Conservation (phyloP, 2,888 invertebrate genomes). For the Diachrysia chrysitis region DNA sequence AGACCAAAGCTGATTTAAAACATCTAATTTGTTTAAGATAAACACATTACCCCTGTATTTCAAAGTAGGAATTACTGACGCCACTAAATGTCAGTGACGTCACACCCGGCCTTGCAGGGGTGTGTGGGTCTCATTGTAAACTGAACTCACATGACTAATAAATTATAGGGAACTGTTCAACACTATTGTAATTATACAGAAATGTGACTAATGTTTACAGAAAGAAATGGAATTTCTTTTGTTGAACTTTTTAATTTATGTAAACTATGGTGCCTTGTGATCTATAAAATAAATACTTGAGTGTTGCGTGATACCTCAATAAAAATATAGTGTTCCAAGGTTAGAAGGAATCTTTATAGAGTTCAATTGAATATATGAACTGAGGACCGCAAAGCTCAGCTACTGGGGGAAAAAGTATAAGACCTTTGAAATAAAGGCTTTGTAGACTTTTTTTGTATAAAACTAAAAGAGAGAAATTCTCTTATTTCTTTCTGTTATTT, state of each 20-base stretch:
- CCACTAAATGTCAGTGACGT: conserved; percentile 27
- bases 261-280: conserved; percentile 1
- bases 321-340: not conserved
- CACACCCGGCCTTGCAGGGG: conserved; percentile 22
- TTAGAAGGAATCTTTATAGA: not conserved
- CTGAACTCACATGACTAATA: conserved; percentile 40
- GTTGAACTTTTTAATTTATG: conserved; percentile 8
- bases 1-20: not conserved
- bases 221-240: conserved; percentile 28
- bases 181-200: conserved; percentile 6
- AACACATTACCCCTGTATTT: conserved; percentile 21
- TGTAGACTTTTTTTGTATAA: too few species aligned
- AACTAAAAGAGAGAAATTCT: too few species aligned
- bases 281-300: conserved; percentile 5
- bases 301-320: not conserved
- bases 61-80: conserved; percentile 15
- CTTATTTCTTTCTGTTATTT: too few species aligned
- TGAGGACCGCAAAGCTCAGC: too few species aligned
- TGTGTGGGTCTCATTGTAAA: conserved; percentile 34
- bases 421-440: too few species aligned
- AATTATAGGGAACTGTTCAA: conserved; percentile 20
- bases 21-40: not conserved
- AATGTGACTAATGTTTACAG: conserved; percentile 30
- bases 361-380: too few species aligned
- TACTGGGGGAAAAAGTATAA: too few species aligned